Evolutionary conservation across 2,113 vertebrate species (phyloP).

Genomic region (Phalacrocorax brasilianus): DNA sequence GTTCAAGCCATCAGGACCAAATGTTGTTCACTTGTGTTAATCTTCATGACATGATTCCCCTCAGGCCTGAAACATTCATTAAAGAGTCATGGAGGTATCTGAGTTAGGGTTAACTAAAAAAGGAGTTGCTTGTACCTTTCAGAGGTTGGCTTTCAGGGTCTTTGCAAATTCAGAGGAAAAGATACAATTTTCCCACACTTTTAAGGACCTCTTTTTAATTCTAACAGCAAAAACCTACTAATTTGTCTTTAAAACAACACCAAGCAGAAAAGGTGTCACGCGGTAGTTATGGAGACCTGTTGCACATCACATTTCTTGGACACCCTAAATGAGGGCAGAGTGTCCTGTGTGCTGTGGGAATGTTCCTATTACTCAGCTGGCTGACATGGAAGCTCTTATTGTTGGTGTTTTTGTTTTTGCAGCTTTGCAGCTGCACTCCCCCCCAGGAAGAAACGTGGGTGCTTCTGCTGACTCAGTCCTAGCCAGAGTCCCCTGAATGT

Average conservation of each 20-base stretch:
- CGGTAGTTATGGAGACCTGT: background rate
- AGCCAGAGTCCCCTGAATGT: background rate
- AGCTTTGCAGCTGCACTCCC: slow-evolving; percentile 44
- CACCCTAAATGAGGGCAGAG: background rate
- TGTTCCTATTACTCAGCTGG: slow-evolving; percentile 45
- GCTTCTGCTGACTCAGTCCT: slow-evolving; percentile 47
- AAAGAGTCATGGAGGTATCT: background rate
- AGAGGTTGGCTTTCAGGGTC: background rate
- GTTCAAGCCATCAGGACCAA: background rate
- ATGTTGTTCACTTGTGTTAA: background rate
- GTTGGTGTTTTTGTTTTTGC: slow-evolving; percentile 49
- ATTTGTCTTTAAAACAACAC: background rate
- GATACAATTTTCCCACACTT: rapidly evolving
- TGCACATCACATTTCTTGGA: background rate
- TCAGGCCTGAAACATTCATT: background rate
- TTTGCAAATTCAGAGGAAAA: background rate
- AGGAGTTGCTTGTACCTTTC: background rate
- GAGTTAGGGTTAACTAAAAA: background rate
- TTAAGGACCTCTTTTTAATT: background rate
- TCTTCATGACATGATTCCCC: background rate
- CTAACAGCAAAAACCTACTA: background rate
- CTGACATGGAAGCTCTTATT: slow-evolving; percentile 31
- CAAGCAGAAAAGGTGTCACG: background rate
- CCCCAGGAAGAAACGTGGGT: background rate
- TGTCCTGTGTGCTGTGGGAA: slow-evolving; percentile 16